A percentile compares a stretch with the other conserved stretches of the same genome.
Conservation (phyloP, 2,888 invertebrate genomes). For the Luperina testacea region DNA sequence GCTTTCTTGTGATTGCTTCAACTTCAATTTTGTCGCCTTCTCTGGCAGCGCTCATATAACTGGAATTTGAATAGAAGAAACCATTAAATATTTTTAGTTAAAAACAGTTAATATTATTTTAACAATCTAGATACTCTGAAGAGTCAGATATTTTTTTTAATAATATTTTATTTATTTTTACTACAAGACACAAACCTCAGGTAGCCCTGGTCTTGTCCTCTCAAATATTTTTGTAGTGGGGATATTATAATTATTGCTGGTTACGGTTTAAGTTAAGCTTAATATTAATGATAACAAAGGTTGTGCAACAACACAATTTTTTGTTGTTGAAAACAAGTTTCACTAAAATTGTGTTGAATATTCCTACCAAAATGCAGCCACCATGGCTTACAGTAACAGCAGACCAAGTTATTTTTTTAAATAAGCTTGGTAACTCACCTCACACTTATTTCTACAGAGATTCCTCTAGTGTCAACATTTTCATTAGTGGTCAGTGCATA, state of each 20-base stretch:
- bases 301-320: background rate
- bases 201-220: background rate
- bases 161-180: no score
- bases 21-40: conserved; percentile 95
- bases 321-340: background rate
- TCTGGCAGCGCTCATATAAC: conserved; percentile 94
- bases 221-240: background rate
- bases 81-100: background rate
- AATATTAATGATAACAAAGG: background rate
- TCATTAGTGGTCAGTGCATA: conserved; percentile 93
- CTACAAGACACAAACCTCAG: background rate
- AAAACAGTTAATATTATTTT: background rate
- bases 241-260: background rate
- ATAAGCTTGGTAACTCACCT: conserved; percentile 88
- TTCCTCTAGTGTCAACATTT: conserved; percentile 92
- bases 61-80: conserved; percentile 81
- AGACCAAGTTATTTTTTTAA: background rate
- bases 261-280: background rate
- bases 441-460: conserved; percentile 95
- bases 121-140: background rate
- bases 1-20: conserved; percentile 93
- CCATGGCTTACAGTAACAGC: background rate
- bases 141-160: no score
- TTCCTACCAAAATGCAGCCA: background rate
- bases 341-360: background rate